Evolutionary conservation across 2,113 vertebrate species (phyloP), one percentile per base, ranked within the genome.

Genomic region (Aphyosemion australe): DNA sequence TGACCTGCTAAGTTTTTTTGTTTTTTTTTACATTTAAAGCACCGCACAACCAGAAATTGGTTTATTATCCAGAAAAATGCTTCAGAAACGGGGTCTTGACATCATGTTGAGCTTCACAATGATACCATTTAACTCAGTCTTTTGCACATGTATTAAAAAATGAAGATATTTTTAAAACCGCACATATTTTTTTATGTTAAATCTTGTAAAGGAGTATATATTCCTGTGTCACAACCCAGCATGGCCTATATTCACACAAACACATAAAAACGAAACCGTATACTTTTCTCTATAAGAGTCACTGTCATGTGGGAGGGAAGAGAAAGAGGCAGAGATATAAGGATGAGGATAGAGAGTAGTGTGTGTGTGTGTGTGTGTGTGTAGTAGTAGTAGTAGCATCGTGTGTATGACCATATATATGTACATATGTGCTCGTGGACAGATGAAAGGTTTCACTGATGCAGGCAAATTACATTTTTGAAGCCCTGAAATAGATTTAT

Each of bases 181-280:
- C 12, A 42, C 4, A 42, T 13, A 26, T 26, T 26, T 26, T 12
- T 42, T 42, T 2, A 37, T 37, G 3, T 5, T 26, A 26, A 26
- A 26, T 26, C 26, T 7, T 37, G 34, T 37, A 8, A 37, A 37
- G 34, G 26, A 78, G 77, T 74, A 79, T 77, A 5, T 64, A 74
- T 88, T 83, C 71, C 61, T 19, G 39, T 74, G 57, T 87, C 84
- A 82, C 83, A 89, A 85, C 85, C 65, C 74, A 66, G 70, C 49
- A 62, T 19, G 65, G 70, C 16, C 42, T 18, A 50, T 16, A 53
- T 16, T 43, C n/a, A 31, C 20, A 41, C 19, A 53, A 48, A 46
- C 42, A 53, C 19, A 57, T 41, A 56, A 63, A 34, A 69, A 19
- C n/a, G 16, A 56, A 49, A 8, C n/a, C 37, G 49, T 69, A 43